Conservation (phyloP, 1,140 invertebrate genomes). For the Lepidurus apus region DNA sequence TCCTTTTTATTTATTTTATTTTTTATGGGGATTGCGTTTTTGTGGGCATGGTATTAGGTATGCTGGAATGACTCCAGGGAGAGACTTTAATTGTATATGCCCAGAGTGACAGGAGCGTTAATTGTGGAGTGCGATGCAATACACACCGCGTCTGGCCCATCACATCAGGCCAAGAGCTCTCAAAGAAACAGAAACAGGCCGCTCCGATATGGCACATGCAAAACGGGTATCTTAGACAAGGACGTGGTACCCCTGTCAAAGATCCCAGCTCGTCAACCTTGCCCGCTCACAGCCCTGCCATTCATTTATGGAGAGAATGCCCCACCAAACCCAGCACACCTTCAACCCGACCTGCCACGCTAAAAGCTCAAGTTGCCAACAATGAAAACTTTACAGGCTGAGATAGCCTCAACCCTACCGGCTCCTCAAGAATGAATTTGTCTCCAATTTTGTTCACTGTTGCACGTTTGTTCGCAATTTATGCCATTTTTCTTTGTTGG, state of each 20-base stretch:
- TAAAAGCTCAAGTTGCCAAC: too few relatives aligned
- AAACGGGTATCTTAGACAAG: background rate
- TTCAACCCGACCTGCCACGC: too few relatives aligned
- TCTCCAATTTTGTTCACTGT: too few relatives aligned
- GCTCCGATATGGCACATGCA: background rate
- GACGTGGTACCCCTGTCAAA: slow-evolving; percentile 11
- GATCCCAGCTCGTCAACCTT: background rate
- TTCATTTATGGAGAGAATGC: background rate
- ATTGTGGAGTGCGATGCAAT: slow-evolving; percentile 17
- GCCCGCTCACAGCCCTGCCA: background rate
- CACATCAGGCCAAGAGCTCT: background rate
- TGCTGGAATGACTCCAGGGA: background rate
- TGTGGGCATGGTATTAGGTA: too few relatives aligned
- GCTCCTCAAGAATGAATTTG: too few relatives aligned
- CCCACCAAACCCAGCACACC: background rate
- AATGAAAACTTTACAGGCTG: too few relatives aligned
- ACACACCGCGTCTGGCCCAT: slow-evolving; percentile 17
- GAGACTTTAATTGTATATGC: background rate
- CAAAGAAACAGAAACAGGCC: background rate
- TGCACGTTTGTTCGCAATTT: too few relatives aligned
- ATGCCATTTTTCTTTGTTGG: too few relatives aligned
- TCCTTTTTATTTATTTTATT: too few relatives aligned
- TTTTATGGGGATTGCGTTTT: too few relatives aligned
- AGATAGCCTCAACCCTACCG: too few relatives aligned
- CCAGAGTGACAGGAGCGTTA: slow-evolving; percentile 21